A percentile compares a stretch with the other conserved stretches of the same genome.
Conservation (phyloP, 2,888 invertebrate species). For the Cephus rjabovi region DNA sequence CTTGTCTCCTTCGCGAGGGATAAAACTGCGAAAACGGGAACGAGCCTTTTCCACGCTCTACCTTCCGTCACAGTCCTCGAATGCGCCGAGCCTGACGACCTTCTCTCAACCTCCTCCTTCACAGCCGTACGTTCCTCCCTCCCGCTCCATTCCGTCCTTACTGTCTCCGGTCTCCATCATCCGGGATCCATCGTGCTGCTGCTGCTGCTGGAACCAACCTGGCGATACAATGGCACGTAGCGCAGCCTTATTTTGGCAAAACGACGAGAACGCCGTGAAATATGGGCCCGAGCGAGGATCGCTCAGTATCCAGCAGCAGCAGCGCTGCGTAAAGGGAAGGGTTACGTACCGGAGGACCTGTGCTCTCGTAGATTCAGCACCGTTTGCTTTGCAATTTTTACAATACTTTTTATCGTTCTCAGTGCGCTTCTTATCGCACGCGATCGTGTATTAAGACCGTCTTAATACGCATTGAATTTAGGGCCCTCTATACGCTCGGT, state of each 20-base stretch:
- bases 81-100: neutral
- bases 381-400: neutral
- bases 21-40: neutral
- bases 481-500: constrained; percentile 6
- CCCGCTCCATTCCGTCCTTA: neutral
- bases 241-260: neutral
- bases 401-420: neutral
- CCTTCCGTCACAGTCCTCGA: neutral
- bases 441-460: constrained; percentile 31
- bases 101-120: neutral
- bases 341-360: neutral
- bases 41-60: neutral
- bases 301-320: neutral
- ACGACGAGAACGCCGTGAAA: neutral
- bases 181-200: neutral
- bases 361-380: neutral
- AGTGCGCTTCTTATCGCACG: constrained; percentile 28
- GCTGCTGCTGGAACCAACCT: neutral
- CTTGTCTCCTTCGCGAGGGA: neutral
- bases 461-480: constrained; percentile 12
- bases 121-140: neutral
- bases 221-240: neutral
- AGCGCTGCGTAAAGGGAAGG: neutral
- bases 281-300: neutral
- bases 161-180: neutral